These are phyloP conservation scores for Pogonomyrmex barbatus DNA, from an alignment of 1,140 invertebrate species.

Conservation along the genomic window DNA sequence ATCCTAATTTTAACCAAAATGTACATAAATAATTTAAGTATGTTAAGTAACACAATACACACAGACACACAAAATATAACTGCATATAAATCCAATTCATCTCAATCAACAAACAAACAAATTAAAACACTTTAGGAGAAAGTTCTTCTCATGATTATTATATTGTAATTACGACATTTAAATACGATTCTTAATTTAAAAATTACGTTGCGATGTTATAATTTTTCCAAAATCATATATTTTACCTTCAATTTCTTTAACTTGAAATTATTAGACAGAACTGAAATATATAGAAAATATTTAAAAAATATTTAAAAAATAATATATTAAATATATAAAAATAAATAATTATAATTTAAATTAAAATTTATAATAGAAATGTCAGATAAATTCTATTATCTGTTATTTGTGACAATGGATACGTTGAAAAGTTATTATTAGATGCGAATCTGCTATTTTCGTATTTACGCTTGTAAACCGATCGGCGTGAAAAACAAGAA, in stretches of 20 bases:
- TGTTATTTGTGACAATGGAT: constrained; percentile 7
- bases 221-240: not conserved
- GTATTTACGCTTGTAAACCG: constrained; percentile 47
- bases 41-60: not conserved
- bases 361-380: not conserved
- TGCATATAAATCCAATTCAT: not conserved
- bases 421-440: constrained; percentile 44
- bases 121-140: not conserved
- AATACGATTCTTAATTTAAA: constrained; percentile 19
- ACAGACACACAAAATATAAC: not conserved
- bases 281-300: not conserved
- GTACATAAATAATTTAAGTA: constrained; percentile 16
- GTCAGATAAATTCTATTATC: not conserved
- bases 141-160: not conserved
- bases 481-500: constrained; percentile 49
- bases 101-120: not conserved
- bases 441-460: constrained; percentile 33
- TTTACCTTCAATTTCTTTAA: not conserved
- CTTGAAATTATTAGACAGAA: not conserved
- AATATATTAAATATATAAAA: not conserved
- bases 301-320: not conserved
- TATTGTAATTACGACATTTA: not conserved
- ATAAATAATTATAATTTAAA: constrained; percentile 5
- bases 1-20: not conserved
- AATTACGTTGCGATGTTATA: not conserved